phyloP scores from a whole-genome alignment of 2,113 vertebrate species.

The Aspidoscelis tigris region DNA sequence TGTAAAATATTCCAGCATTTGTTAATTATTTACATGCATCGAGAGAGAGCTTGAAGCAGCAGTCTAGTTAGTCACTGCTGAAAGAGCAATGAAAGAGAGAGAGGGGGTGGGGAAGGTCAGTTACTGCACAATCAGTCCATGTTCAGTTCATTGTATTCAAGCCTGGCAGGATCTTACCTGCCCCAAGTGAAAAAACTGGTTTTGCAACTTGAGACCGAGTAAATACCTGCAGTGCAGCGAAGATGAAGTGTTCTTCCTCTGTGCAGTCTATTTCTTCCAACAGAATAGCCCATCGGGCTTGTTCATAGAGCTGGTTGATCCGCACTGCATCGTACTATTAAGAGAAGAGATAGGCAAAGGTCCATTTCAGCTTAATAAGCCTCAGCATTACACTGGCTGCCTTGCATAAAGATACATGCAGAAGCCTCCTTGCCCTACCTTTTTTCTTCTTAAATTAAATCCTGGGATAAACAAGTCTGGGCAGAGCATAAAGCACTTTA shows the following conservation, averaged over 20 bases:
- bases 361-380: not conserved
- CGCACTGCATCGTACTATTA: constrained; percentile 91
- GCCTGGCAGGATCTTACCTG: constrained; percentile 59
- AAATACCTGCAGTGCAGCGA: constrained; percentile 92
- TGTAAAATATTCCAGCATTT: not conserved
- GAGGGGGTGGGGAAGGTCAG: not conserved
- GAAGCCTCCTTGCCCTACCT: not conserved
- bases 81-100: not conserved
- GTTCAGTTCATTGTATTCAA: constrained; percentile 35
- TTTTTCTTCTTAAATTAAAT: too few species aligned
- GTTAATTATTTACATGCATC: constrained; percentile 29
- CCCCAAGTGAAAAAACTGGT: constrained; percentile 40
- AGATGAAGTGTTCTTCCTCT: constrained; percentile 98
- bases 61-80: not conserved
- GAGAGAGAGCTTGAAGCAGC: not conserved
- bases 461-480: too few species aligned
- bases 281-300: constrained; percentile 94
- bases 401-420: not conserved
- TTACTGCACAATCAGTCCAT: constrained; percentile 12
- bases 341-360: not conserved
- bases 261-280: constrained; percentile 97
- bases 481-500: too few species aligned
- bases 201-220: constrained; percentile 36
- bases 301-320: constrained; percentile 97
- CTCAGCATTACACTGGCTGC: not conserved